These are phyloP conservation scores for Hydrotaea diabolus DNA, from an alignment of 2,888 invertebrate genomes.

Conservation along the genomic window DNA sequence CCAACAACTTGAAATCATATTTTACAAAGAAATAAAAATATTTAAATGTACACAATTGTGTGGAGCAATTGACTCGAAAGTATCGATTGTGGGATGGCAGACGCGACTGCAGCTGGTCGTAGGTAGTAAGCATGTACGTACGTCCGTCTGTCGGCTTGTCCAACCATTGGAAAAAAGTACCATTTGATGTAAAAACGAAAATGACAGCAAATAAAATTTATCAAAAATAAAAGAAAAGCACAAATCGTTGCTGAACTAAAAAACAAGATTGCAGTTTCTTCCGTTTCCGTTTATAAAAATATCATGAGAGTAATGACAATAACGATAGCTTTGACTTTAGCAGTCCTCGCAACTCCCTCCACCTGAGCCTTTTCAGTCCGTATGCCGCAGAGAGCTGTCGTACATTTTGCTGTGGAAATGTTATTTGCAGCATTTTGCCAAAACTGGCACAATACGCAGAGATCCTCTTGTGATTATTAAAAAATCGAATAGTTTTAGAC, in stretches of 20 bases:
- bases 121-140: too few species aligned
- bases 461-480: neutral
- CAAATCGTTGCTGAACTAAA: constrained; percentile 14
- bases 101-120: neutral
- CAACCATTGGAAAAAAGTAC: neutral
- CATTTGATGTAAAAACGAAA: constrained; percentile 21
- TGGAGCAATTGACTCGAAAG: neutral
- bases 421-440: neutral
- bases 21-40: constrained; percentile 32
- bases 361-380: neutral
- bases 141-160: neutral
- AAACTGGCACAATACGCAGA: neutral
- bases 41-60: constrained; percentile 62
- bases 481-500: neutral
- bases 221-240: neutral
- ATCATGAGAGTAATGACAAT: constrained; percentile 30
- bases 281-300: constrained; percentile 36
- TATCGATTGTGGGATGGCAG: constrained; percentile 4
- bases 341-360: neutral
- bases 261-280: constrained; percentile 27
- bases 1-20: constrained; percentile 13
- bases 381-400: neutral
- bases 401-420: neutral
- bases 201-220: constrained; percentile 23
- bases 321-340: constrained; percentile 3